Conservation (phyloP, 2,888 invertebrate species). For the Mythimna pallens region DNA sequence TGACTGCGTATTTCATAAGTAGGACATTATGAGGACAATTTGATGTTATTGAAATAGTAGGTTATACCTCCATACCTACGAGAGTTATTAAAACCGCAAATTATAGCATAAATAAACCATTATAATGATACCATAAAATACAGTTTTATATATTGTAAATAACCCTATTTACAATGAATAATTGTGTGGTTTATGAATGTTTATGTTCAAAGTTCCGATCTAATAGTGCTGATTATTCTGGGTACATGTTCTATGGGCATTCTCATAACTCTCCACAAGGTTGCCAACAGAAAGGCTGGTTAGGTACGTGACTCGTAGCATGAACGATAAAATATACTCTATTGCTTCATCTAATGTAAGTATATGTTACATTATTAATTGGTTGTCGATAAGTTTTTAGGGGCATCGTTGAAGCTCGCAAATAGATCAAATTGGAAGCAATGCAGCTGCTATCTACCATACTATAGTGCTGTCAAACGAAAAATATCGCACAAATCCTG, state of each 20-base stretch:
- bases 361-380: constrained; percentile 1
- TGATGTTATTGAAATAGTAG: background rate
- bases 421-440: too few species aligned
- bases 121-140: background rate
- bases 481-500: too few species aligned
- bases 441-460: too few species aligned
- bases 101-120: background rate
- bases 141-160: background rate
- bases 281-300: constrained; percentile 31
- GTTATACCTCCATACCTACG: constrained; percentile 3
- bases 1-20: background rate
- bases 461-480: too few species aligned
- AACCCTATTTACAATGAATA: background rate
- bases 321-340: constrained; percentile 16
- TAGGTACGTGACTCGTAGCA: constrained; percentile 49
- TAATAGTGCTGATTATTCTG: constrained; percentile 8
- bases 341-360: constrained; percentile 16
- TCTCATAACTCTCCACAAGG: constrained; percentile 36
- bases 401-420: background rate
- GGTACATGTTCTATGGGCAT: background rate
- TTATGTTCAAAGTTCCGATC: constrained; percentile 2
- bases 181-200: background rate
- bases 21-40: constrained; percentile 4
- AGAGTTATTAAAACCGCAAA: background rate
- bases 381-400: background rate